Conservation (phyloP, 2,888 invertebrate species). For the Heliconius hortense region DNA sequence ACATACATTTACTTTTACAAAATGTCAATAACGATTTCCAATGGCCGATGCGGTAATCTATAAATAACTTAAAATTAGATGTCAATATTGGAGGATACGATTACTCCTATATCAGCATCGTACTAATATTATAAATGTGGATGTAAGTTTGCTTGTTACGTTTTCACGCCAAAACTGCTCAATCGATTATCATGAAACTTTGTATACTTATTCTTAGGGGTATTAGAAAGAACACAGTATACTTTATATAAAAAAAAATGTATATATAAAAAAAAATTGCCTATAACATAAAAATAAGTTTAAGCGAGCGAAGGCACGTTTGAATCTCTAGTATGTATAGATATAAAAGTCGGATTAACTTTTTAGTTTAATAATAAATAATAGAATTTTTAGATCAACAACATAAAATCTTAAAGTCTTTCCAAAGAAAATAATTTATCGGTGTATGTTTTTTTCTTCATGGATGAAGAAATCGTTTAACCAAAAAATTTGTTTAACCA, state of each 20-base stretch:
- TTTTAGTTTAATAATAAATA: background rate
- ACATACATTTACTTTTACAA: background rate
- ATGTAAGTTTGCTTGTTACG: too few species aligned
- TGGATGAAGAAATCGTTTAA: background rate
- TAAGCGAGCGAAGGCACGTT: too few species aligned
- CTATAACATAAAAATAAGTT: too few species aligned
- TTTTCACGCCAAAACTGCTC: too few species aligned
- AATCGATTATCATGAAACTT: too few species aligned
- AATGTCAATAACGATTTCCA: background rate
- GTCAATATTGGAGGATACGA: background rate
- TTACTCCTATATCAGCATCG: background rate
- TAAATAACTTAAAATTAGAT: background rate
- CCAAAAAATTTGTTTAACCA: too few species aligned
- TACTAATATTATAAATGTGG: too few species aligned
- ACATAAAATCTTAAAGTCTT: background rate
- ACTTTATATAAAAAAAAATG: too few species aligned
- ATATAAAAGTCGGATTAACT: background rate
- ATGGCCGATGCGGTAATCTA: background rate
- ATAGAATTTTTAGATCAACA: background rate
- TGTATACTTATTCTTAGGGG: too few species aligned
- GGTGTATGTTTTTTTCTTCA: background rate
- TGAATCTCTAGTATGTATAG: too few species aligned
- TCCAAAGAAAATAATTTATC: background rate
- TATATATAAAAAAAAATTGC: too few species aligned
- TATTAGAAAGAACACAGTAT: too few species aligned